These are phyloP conservation scores for Heterohyrax brucei DNA, from an alignment of 2,797 vertebrate species.

Conservation along the genomic window DNA sequence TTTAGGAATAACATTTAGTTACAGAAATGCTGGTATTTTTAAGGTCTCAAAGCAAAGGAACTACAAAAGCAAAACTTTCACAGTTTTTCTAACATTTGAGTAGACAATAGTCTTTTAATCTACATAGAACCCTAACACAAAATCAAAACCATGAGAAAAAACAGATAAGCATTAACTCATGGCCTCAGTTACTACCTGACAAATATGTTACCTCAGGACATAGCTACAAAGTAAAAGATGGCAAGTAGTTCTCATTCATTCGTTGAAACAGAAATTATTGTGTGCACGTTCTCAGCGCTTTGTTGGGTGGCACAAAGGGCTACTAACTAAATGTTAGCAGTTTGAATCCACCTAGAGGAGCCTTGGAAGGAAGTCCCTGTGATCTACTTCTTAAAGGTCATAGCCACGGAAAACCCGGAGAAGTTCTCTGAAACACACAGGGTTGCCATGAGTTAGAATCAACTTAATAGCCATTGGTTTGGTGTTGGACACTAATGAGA, in stretches of 20 bases:
- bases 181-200: conserved; percentile 61
- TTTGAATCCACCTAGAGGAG: neutral
- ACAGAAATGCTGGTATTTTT: conserved; percentile 49
- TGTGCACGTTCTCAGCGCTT: neutral
- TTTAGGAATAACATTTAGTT: conserved; percentile 17
- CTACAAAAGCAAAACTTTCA: conserved; percentile 80
- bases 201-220: conserved; percentile 66
- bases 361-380: neutral
- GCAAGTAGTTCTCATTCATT: neutral
- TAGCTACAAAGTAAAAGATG: conserved; percentile 13
- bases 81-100: conserved; percentile 72
- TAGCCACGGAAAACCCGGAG: neutral
- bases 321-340: neutral
- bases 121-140: conserved; percentile 34
- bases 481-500: neutral
- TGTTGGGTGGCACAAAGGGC: neutral
- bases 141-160: conserved; percentile 54
- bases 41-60: conserved; percentile 78
- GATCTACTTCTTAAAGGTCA: neutral
- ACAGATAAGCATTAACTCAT: conserved; percentile 58
- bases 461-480: neutral
- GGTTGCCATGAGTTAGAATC: neutral
- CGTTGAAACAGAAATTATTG: neutral
- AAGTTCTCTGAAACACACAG: neutral
- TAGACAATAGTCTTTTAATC: conserved; percentile 67